phyloP scores from a whole-genome alignment of 2,888 invertebrate genomes.

The Bellardia pandia region DNA sequence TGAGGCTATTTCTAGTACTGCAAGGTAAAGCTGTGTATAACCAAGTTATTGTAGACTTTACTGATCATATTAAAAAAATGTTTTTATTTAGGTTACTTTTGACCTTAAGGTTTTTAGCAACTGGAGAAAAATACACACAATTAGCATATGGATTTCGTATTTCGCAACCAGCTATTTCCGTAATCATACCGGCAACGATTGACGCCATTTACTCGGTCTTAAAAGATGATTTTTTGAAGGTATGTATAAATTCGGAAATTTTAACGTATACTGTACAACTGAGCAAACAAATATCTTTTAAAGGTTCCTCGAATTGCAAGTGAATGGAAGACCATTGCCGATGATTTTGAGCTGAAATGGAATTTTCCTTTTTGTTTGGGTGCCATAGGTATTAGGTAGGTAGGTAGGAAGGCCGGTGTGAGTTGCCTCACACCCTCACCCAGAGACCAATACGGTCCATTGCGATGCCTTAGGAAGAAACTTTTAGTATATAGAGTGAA shows the following conservation, averaged over 20 bases:
- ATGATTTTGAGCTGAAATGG: too few species aligned
- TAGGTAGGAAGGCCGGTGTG: too few species aligned
- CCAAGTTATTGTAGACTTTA: not conserved
- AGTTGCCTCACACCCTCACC: too few species aligned
- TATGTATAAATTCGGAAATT: constrained; percentile 28
- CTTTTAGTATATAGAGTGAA: too few species aligned
- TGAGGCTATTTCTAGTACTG: constrained; percentile 32
- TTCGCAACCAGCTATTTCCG: constrained; percentile 14
- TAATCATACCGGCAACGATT: constrained; percentile 38
- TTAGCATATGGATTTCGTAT: constrained; percentile 37
- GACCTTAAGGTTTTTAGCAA: constrained; percentile 37
- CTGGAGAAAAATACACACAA: constrained; percentile 40
- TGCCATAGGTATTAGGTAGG: constrained; percentile 23
- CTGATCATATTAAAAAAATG: not conserved
- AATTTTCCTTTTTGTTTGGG: too few species aligned
- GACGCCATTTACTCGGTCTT: constrained; percentile 39
- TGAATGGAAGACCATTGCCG: constrained; percentile 25
- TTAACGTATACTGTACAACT: not conserved
- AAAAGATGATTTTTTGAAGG: constrained; percentile 49
- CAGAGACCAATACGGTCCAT: too few species aligned
- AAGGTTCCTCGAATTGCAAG: constrained; percentile 1
- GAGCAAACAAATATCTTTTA: not conserved
- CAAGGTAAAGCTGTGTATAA: not conserved
- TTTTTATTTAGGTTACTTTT: constrained; percentile 40
- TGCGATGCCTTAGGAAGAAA: too few species aligned